Evolutionary conservation across 2,888 invertebrate species (phyloP).

Genomic region (Cacoxenus indagator): DNA sequence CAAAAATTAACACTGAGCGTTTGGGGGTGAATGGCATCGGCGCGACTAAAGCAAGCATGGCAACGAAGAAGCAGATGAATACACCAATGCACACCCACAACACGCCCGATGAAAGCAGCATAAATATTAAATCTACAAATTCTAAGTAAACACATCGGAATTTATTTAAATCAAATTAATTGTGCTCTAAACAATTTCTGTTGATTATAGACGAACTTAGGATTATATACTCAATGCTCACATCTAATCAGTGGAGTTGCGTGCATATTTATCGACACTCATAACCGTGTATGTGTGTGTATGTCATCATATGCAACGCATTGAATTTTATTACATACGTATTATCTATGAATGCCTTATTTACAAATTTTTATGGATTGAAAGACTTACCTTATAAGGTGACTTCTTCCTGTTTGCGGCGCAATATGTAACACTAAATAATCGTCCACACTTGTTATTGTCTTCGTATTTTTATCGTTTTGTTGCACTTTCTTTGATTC

Average conservation of each 20-base stretch:
- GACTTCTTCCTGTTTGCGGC: conserved; percentile 39
- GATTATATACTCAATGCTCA: too few relatives aligned
- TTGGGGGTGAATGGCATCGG: conserved; percentile 34
- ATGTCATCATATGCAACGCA: conserved; percentile 6
- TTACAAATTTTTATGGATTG: conserved; percentile 27
- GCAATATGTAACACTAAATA: not conserved
- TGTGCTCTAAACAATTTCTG: too few relatives aligned
- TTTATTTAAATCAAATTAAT: too few relatives aligned
- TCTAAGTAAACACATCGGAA: too few relatives aligned
- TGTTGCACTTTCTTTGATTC: not conserved
- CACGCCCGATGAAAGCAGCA: too few relatives aligned
- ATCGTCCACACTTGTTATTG: not conserved
- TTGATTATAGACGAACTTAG: too few relatives aligned
- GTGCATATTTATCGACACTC: not conserved
- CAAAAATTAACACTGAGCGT: conserved; percentile 28
- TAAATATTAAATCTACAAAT: too few relatives aligned
- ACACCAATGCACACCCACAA: too few relatives aligned
- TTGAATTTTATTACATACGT: conserved; percentile 32
- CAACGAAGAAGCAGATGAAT: not conserved
- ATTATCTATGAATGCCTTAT: conserved; percentile 18
- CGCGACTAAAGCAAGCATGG: conserved; percentile 33
- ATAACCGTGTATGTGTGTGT: conserved; percentile 2
- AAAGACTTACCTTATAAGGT: conserved; percentile 52
- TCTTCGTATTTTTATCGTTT: not conserved
- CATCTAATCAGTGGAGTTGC: too few relatives aligned